phyloP scores from a whole-genome alignment of 2,113 vertebrate species.

The Lichenostomus cassidix region DNA sequence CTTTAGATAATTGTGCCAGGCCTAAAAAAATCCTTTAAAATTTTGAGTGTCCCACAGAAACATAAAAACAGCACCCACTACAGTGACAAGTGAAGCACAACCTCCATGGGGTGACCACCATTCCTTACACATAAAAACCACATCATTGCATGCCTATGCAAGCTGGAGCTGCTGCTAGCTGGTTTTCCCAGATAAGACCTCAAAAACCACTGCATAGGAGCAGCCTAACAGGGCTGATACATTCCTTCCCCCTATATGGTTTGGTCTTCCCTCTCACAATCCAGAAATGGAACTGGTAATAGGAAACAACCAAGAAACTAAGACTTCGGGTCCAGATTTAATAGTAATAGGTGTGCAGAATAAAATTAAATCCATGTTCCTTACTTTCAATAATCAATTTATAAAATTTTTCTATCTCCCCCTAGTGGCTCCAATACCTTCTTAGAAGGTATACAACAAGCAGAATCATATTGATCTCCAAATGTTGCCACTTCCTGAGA shows the following conservation, averaged over 20 bases:
- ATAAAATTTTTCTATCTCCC: slow-evolving; percentile 8
- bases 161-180: background rate
- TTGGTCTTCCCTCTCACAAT: background rate
- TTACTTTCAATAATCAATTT: background rate
- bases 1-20: background rate
- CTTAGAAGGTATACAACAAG: background rate
- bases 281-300: background rate
- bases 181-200: background rate
- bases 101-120: background rate
- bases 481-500: background rate
- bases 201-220: background rate
- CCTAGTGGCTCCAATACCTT: background rate
- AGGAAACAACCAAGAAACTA: background rate
- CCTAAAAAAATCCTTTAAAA: background rate
- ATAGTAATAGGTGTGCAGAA: background rate
- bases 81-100: background rate
- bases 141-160: background rate
- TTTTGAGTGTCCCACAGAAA: background rate
- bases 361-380: background rate
- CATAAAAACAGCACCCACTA: background rate
- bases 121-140: background rate
- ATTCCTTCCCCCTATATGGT: background rate
- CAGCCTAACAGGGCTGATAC: background rate
- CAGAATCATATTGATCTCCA: background rate
- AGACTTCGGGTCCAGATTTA: background rate